A percentile compares a stretch with the other conserved stretches of the same genome.
These are phyloP conservation scores for Oryzias curvinotus DNA, from an alignment of 2,113 vertebrate genomes.

Conservation along the genomic window DNA sequence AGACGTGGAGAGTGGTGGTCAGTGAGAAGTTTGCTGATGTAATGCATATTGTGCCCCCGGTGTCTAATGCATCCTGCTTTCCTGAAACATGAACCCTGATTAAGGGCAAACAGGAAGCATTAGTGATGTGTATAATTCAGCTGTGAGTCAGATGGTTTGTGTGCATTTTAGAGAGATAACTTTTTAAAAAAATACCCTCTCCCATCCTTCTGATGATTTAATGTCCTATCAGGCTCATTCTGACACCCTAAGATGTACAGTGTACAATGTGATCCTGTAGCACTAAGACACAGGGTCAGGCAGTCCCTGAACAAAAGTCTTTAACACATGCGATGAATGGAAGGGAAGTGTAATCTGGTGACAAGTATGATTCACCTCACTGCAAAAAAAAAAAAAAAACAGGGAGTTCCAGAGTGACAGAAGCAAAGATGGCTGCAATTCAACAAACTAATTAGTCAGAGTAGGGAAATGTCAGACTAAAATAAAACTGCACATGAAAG, in stretches of 20 bases:
- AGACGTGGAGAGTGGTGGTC: slow-evolving; percentile 4
- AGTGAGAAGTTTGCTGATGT: slow-evolving; percentile 53
- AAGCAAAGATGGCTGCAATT: background rate
- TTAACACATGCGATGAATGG: slow-evolving; percentile 24
- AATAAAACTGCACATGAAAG: too few relatives aligned
- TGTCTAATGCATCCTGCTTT: slow-evolving; percentile 72
- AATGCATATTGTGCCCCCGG: slow-evolving; percentile 31
- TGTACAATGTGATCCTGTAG: background rate
- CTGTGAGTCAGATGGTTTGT: slow-evolving; percentile 30
- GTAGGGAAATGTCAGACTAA: background rate
- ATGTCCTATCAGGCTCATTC: slow-evolving; percentile 45
- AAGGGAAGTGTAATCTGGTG: slow-evolving; percentile 16
- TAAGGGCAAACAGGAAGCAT: slow-evolving; percentile 74
- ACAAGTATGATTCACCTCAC: slow-evolving; percentile 16
- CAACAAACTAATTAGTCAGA: slow-evolving; percentile 1
- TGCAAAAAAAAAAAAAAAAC: slow-evolving; percentile 1
- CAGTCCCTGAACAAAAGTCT: background rate
- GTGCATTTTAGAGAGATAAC: slow-evolving; percentile 37
- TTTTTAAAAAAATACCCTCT: slow-evolving; percentile 26
- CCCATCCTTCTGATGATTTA: slow-evolving; percentile 54
- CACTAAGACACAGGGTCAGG: slow-evolving; percentile 17
- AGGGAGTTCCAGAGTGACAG: background rate
- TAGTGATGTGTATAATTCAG: slow-evolving; percentile 44
- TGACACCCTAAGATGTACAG: slow-evolving; percentile 26
- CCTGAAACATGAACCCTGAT: slow-evolving; percentile 73